These are phyloP conservation scores for Cinclus cinclus DNA, from an alignment of 2,113 vertebrate species.

Conservation along the genomic window DNA sequence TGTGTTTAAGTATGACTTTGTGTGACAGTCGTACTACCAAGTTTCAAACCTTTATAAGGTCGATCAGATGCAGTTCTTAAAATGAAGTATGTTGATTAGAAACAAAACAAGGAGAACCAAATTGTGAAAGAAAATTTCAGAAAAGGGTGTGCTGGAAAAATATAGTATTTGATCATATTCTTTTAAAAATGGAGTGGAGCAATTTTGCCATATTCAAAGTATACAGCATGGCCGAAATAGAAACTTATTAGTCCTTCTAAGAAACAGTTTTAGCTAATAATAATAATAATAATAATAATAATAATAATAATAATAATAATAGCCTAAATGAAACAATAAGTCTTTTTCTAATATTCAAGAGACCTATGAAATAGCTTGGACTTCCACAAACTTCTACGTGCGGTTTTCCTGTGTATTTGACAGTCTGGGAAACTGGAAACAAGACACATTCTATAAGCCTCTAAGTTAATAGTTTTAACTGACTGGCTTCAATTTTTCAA, in stretches of 20 bases:
- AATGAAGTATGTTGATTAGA: not conserved
- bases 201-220: not conserved
- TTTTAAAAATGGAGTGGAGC: not conserved
- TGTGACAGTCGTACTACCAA: not conserved
- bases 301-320: not conserved
- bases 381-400: not conserved
- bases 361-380: not conserved
- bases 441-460: not conserved
- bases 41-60: not conserved
- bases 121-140: not conserved
- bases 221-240: not conserved
- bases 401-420: not conserved
- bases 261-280: not conserved
- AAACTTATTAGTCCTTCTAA: not conserved
- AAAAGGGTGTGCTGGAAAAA: not conserved
- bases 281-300: not conserved
- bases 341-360: not conserved
- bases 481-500: not conserved
- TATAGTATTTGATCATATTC: not conserved
- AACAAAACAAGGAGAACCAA: not conserved
- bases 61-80: not conserved
- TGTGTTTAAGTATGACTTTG: not conserved
- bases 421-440: not conserved
- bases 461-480: not conserved
- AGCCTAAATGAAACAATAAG: not conserved